Evolutionary conservation across 2,888 invertebrate species (phyloP), one percentile per base, ranked within the genome.

Genomic region (Noctua pronuba): DNA sequence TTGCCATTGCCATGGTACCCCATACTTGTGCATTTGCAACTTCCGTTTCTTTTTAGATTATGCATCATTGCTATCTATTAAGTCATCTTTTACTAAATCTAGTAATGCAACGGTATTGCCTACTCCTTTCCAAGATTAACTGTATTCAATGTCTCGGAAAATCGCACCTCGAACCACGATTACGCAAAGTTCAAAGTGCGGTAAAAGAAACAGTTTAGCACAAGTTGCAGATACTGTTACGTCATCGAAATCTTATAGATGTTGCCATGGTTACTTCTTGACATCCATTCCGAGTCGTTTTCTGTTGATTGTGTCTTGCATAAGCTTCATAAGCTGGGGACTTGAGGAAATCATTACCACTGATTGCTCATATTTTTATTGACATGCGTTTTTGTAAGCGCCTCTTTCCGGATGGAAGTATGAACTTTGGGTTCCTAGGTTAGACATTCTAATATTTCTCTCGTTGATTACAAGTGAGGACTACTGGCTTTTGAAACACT

Each of bases 101-200:
- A 31, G 1, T 28, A n/a, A 41, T 18, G 7, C 28, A 21, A 35
- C 41, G 52, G 28, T 60, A 52, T 35, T 70, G 28, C 67, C 24
- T 69, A 70, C 24, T 60, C 3, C 28, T 58, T 71, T 58, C 65
- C 28, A 70, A 78, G 46, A 55, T 52, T 73, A 79, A 69, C 67
- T 31, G 73, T 64, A 62, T 66, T 46, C 58, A 71, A 55, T 81
- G 62, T 73, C 66, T 60, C 69, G 73, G 71, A 79, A 84, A 79
- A 67, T 84, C 49, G 62, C 72, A 82, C 64, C 70, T 72, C 65
- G 52, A 69, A 82, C 64, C 64, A 65, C 44, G 58, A 66, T 76
- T 49, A 68, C 44, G 46, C 11, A 65, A 60, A 85, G 83, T 87
- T 87, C 86, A 87, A 81, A 82, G 80, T 82, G 81, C 68, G 75